Evolutionary conservation across 2,888 invertebrate species (phyloP).

Genomic region (Meta bourneti): DNA sequence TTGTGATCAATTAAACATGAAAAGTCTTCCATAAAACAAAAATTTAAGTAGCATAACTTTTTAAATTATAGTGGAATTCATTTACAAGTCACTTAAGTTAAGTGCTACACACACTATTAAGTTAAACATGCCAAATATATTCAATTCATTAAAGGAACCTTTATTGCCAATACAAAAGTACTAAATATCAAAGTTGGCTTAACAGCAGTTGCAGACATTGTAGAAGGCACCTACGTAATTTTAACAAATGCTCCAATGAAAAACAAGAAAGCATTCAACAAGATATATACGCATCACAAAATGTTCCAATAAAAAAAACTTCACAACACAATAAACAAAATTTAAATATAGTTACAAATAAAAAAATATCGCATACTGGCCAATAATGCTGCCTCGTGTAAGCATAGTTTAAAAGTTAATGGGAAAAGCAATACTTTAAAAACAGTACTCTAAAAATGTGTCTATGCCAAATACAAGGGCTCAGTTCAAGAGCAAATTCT

Average conservation of each 20-base stretch:
- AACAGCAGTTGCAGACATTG: no score
- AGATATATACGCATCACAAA: background rate
- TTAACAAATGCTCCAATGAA: background rate
- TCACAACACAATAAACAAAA: background rate
- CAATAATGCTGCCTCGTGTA: conserved; percentile 20
- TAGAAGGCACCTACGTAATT: background rate
- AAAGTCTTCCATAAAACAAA: no score
- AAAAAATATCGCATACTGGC: conserved; percentile 20
- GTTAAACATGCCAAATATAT: background rate
- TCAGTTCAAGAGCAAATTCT: background rate
- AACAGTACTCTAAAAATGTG: background rate
- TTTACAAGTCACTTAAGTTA: background rate
- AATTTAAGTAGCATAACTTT: no score
- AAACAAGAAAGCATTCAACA: background rate
- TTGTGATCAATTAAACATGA: no score
- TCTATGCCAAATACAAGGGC: background rate
- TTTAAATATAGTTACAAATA: background rate
- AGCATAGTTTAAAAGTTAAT: no score
- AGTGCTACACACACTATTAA: no score
- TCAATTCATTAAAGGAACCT: background rate
- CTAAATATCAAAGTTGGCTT: background rate
- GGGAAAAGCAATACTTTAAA: no score
- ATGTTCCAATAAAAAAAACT: conserved; percentile 6
- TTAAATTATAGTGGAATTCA: no score
- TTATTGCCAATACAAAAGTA: background rate